Base-by-base conservation (phyloP, 2,113 vertebrate genomes). In the Choloepus hoffmanni region DNA sequence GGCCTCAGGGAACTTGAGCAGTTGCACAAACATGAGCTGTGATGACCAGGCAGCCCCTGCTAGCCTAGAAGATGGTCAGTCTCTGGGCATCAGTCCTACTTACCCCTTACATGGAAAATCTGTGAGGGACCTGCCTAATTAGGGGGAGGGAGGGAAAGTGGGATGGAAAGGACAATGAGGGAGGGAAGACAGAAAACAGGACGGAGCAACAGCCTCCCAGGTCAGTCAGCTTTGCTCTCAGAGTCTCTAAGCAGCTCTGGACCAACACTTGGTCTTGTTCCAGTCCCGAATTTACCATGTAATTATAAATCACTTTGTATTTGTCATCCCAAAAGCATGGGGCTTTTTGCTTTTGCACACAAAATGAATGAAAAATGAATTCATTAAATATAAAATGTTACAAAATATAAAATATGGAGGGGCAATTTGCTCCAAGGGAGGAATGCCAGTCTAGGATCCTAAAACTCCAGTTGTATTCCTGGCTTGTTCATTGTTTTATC, bases 361-460 rank as follows among this genome's bases (percentile, higher is more conserved):
- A 96, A 74, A 82, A 87, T 68, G 81, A 95, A 40, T 72, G 73
- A 97, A 90, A 95, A 95, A 78, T 94, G 58, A 48, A 86, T 90
- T 79, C 40, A 91, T 97, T 96, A 98, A 97, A 97, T 95, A 26
- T 62, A 95, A 97, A 96, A 45, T 48, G 67, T 79, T 91, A 63
- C 28, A 70, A 92, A 74, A 55, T 88, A 90, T 92, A 97, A 94
- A 95, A 97, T 95, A 93, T 18, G 14, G 1, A 55, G 53, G 28
- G 3, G 8, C 21, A 58, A 78, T 12, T 83, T 77, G 78, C 50
- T 95, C 43, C 24, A 50, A 62, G 68, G 43, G 36, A 95, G 3
- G 23, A 83, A 28, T 83, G 14, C 45, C 50, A 53, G 45, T 53
- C 19, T 5, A 7, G 83, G 84, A 85, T 95, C 65, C 85, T 77